Evolutionary conservation across 23 tunicate genomes (phyloP).

Genomic region (Trididemnum clinides): DNA sequence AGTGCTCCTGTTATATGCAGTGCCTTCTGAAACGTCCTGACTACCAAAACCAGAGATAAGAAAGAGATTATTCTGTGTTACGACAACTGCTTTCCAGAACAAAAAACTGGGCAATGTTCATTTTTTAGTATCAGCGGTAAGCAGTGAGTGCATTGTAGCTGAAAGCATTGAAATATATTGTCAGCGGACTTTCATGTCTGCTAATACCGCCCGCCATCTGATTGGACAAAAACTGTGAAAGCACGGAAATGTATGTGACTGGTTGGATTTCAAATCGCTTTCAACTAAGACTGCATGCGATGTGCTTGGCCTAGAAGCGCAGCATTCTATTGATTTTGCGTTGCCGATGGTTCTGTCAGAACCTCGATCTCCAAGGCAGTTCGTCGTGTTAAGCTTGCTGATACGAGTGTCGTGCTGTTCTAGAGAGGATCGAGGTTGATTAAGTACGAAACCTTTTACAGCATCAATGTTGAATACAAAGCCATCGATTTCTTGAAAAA

Average conservation of each 20-base stretch:
- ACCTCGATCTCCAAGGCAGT: neutral
- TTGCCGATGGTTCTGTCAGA: neutral
- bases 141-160: neutral
- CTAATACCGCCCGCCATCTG: conserved; percentile 10
- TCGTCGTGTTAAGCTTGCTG: conserved; percentile 3
- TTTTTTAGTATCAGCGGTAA: neutral
- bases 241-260: conserved; percentile 10
- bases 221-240: conserved; percentile 3
- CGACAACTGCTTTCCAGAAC: neutral
- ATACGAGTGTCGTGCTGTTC: conserved; percentile 4
- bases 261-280: neutral
- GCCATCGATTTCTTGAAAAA: neutral
- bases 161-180: neutral
- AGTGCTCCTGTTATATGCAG: conserved; percentile 6
- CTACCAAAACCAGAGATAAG: neutral
- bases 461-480: neutral
- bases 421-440: neutral
- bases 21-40: neutral
- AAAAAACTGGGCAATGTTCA: conserved; percentile 11
- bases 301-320: neutral
- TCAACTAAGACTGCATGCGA: conserved; percentile 1
- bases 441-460: neutral
- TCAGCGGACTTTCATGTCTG: conserved; percentile 3
- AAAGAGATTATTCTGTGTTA: neutral
- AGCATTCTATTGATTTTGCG: neutral